Evolutionary conservation across 1,140 invertebrate species (phyloP), one percentile per base, ranked within the genome.

Genomic region (Musca vetustissima): DNA sequence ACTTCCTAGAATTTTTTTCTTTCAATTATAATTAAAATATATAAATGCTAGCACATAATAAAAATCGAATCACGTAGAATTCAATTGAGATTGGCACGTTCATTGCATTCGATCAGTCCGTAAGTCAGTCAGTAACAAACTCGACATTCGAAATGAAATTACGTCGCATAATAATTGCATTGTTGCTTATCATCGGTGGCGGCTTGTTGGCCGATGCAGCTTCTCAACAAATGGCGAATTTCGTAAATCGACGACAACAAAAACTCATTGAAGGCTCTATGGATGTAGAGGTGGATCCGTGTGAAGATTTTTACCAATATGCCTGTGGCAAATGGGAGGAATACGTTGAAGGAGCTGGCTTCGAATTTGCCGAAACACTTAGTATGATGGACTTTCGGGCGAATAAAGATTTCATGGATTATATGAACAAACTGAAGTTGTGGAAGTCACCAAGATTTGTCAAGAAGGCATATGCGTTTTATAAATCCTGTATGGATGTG

Each of bases 311-410:
- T 17, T 77, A 66, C 24, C 7, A 73, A 25, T 69, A 79, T 66
- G 77, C 77, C 0, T 79, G 77, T 25, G 77, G 77, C 50, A 77
- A 72, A 17, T 79, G 78, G 65, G 22, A 14, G 0, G 4, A 14
- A 1, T 17, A 21, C 4, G 72, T 77, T 53, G 8, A 64, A 1
- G 25, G 21, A 7, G 48, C 19, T 8, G 19, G 61, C 1, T 19
- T 6, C 9, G 4, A 17, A 21, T 79, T 66, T n/a, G 17, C n/a
- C 0, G 77, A 78, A 48, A 74, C 78, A 13, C 70, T 43, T 0
- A 71, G 71, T 7, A 43, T 71, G 21, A 24, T 76, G 11, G 77
- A 78, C 61, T 52, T 71, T 1, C 68, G 71, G n/a, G 69, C 79
- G 0, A 75, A 78, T 19, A 6, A 68, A 2, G 43, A 75, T 2